These are phyloP conservation scores for Erebia epiphron DNA, from an alignment of 2,888 invertebrate species.

Conservation along the genomic window DNA sequence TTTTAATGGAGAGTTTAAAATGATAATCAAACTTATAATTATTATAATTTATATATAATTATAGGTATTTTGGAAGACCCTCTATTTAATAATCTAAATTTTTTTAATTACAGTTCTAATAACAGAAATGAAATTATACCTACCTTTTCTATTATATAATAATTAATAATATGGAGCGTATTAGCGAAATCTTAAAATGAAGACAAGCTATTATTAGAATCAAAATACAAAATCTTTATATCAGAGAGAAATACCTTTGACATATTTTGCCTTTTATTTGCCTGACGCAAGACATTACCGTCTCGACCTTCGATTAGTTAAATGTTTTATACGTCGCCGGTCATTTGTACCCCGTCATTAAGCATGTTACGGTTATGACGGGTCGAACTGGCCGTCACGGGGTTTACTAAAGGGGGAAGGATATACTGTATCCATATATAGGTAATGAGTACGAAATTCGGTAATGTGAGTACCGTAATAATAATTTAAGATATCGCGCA, in stretches of 20 bases:
- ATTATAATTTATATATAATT: no score
- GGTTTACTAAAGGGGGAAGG: constrained; percentile 24
- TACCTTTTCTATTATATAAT: no score
- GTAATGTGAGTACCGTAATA: constrained; percentile 2
- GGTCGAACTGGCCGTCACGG: constrained; percentile 34
- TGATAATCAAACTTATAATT: no score
- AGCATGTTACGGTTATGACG: constrained; percentile 67
- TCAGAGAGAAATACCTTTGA: constrained; percentile 5
- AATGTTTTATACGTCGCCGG: constrained; percentile 69
- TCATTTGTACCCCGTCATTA: constrained; percentile 68
- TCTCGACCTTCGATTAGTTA: constrained; percentile 64
- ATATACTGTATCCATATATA: constrained; percentile 22
- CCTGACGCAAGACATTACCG: constrained; percentile 53
- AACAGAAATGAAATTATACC: no score
- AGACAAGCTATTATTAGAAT: no score
- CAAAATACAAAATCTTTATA: no score
- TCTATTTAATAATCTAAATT: no score
- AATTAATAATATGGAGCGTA: no score
- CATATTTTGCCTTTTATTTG: constrained; percentile 40
- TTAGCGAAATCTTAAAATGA: no score
- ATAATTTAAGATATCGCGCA: neutral
- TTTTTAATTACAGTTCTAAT: no score
- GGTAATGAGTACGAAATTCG: constrained; percentile 2
- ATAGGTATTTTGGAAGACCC: no score
- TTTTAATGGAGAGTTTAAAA: no score